Evolutionary conservation across 2,113 vertebrate genomes (phyloP).

Genomic region (Hypanus sabinus): DNA sequence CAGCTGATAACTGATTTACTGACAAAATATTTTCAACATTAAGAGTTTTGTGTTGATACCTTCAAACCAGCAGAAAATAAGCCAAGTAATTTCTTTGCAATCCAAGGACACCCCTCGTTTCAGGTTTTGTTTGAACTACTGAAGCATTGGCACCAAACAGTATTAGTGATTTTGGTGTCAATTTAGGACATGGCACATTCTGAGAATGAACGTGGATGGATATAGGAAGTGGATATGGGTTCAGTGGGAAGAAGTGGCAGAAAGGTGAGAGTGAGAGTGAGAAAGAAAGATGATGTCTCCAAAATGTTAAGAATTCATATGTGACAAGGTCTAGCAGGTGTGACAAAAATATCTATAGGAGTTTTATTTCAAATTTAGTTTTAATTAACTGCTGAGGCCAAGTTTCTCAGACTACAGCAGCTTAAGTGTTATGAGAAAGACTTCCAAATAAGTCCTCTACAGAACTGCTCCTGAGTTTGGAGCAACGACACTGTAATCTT

Average conservation of each 20-base stretch:
- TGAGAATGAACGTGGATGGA: not conserved
- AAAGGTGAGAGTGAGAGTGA: not conserved
- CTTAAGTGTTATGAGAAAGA: no score
- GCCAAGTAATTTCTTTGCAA: not conserved
- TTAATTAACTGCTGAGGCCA: no score
- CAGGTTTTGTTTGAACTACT: not conserved
- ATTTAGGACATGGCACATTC: not conserved
- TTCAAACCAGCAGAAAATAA: not conserved
- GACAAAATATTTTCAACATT: not conserved
- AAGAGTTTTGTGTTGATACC: not conserved
- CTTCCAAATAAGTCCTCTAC: no score
- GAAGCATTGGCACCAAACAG: not conserved
- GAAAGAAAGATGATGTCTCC: no score
- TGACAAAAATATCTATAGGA: no score
- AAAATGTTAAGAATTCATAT: no score
- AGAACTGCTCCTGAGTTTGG: no score
- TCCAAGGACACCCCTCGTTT: no score
- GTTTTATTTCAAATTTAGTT: no score
- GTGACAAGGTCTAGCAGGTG: no score
- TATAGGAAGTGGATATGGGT: not conserved
- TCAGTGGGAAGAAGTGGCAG: not conserved
- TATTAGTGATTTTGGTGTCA: not conserved
- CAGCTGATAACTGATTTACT: not conserved
- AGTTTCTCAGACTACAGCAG: no score
- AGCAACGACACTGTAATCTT: no score